Base-by-base conservation (phyloP, 1,140 invertebrate genomes). In the Plodia interpunctella region DNA sequence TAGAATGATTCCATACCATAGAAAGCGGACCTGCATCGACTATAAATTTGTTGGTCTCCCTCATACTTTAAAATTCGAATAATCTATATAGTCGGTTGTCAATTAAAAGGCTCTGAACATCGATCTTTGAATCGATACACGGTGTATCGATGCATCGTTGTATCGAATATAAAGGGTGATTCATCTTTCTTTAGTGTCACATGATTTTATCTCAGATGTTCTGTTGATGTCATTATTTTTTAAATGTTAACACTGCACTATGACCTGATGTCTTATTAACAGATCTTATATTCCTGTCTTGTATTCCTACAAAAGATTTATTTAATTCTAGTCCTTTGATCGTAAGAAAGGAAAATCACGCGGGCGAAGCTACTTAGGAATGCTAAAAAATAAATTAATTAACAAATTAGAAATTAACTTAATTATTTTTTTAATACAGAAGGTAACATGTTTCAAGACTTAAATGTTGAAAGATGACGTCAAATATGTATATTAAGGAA, bases 171-270 rank as follows among this genome's bases (percentile, higher is more conserved):
- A 66, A 74, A 69, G 28, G 60, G 51, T 66, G 57, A 77, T 77
- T 63, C 63, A 62, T 77, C 74, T 77, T 70, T 69, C 67, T 68
- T 59, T 49, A 62, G 65, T 76, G 73, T 79, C 70, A 76, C 65
- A 59, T 54, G 78, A 80, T 79, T 65, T 70, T 78, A 82, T 79
- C 75, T 72, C 49, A 54, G n/a, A 53, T 63, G 62, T 68, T 63
- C 60, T 51, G 60, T 64, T 66, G 68, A 68, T 59, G 66, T 73
- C 65, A 70, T 68, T 71, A 68, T 72, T 64, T 70, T 66, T 62
- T 55, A 49, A 59, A 63, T 54, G 52, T 63, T 30, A 38, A 55
- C 65, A 62, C 8, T 70, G 64, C 54, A 57, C 56, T 70, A 59
- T 75, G 70, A 68, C 60, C 70, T 57, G 30, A 28, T 32, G 50